Conservation (phyloP, 1,140 invertebrate species). For the Laodelphax striatellus region DNA sequence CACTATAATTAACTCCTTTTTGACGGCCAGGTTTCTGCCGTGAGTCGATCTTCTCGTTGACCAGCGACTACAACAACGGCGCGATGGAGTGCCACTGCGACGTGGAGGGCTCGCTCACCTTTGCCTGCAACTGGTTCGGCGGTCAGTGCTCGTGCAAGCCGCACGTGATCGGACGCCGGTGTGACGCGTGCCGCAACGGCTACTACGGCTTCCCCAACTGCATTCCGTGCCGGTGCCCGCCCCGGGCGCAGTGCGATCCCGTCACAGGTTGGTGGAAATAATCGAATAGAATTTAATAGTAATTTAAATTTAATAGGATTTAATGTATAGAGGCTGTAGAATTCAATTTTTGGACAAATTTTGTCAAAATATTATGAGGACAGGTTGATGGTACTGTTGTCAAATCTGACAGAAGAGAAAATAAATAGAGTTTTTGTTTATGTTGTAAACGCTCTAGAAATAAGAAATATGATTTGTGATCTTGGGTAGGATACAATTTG, state of each 20-base stretch:
- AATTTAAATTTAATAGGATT: too few relatives aligned
- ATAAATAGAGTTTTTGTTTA: too few relatives aligned
- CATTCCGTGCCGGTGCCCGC: conserved; percentile 73
- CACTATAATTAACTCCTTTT: too few relatives aligned
- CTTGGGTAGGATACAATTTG: too few relatives aligned
- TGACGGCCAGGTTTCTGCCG: conserved; percentile 81
- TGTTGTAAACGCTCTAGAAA: too few relatives aligned
- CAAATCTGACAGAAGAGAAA: too few relatives aligned
- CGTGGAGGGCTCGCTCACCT: conserved; percentile 74
- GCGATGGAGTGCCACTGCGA: conserved; percentile 84
- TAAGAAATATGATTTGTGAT: too few relatives aligned
- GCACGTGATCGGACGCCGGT: conserved; percentile 88
- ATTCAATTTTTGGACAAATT: too few relatives aligned
- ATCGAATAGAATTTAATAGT: too few relatives aligned
- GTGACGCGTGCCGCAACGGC: conserved; percentile 80
- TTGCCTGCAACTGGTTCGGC: conserved; percentile 82
- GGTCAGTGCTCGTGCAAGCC: conserved; percentile 91
- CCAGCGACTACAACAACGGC: conserved; percentile 87
- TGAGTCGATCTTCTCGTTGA: conserved; percentile 85
- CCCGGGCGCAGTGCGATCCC: conserved; percentile 66
- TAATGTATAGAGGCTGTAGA: too few relatives aligned
- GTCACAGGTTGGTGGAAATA: conserved; percentile 41
- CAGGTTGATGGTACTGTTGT: too few relatives aligned
- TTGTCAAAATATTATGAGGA: too few relatives aligned
- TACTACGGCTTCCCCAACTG: conserved; percentile 95